Conservation (phyloP, 2,113 vertebrate species). For the Illadopsis cleaveri region DNA sequence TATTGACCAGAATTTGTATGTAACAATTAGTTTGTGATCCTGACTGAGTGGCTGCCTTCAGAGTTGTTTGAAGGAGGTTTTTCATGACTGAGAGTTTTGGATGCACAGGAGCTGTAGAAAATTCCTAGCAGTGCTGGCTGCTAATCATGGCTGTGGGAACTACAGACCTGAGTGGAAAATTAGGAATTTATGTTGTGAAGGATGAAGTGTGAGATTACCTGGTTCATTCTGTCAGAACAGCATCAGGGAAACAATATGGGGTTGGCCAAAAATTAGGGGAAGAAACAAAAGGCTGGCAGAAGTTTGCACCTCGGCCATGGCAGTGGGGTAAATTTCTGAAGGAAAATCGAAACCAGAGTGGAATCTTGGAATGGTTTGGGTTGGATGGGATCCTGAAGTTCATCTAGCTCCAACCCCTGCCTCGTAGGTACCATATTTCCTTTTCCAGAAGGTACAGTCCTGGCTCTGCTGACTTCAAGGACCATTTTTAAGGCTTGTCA, state of each 20-base stretch:
- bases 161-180: neutral
- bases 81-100: neutral
- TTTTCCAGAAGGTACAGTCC: neutral
- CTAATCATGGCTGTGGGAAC: neutral
- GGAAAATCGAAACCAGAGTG: neutral
- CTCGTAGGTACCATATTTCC: accelerated
- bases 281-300: neutral
- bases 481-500: neutral
- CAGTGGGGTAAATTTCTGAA: neutral
- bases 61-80: neutral
- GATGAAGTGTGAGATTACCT: neutral
- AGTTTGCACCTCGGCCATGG: neutral
- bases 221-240: neutral
- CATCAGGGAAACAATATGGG: neutral
- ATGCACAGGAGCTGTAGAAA: neutral
- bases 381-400: neutral
- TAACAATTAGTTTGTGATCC: neutral
- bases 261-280: neutral
- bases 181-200: neutral
- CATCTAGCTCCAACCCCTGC: neutral
- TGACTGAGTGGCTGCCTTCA: neutral
- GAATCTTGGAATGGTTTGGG: neutral
- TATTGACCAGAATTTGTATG: neutral
- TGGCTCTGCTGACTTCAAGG: neutral
- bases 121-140: neutral